Percentiles rank a stretch among this genome's conserved stretches.
Conservation (phyloP, 1,140 invertebrate genomes). For the Zaprionus capensis region DNA sequence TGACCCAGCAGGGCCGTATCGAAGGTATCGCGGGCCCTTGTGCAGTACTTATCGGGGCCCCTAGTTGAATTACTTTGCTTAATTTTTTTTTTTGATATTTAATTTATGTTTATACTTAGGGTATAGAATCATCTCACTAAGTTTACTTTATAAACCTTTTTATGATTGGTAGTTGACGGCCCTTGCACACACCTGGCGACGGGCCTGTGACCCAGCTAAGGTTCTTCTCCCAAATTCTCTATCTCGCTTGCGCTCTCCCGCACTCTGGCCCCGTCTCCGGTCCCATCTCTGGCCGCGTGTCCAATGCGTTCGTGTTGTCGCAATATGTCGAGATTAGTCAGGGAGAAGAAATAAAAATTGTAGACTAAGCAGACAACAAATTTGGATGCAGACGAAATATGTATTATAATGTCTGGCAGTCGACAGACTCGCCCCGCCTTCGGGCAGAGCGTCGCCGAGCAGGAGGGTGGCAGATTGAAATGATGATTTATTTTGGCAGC, state of each 20-base stretch:
- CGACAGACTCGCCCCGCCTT: slow-evolving; percentile 43
- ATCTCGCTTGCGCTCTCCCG: background rate
- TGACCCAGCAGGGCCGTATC: background rate
- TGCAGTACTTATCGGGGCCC: no score
- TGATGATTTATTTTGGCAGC: slow-evolving; percentile 80
- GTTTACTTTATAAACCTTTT: no score
- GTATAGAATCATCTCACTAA: no score
- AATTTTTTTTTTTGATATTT: no score
- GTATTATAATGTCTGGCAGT: slow-evolving; percentile 78
- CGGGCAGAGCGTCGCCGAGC: slow-evolving; percentile 4
- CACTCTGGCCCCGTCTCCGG: background rate
- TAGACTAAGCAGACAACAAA: slow-evolving; percentile 18
- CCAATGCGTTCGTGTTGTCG: slow-evolving; percentile 29
- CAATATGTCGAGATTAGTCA: slow-evolving; percentile 53
- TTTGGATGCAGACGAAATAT: slow-evolving; percentile 47
- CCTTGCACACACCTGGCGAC: no score
- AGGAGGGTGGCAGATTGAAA: slow-evolving; percentile 56
- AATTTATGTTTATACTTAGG: no score
- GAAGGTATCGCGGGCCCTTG: background rate
- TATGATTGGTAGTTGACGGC: no score
- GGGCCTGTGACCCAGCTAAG: background rate
- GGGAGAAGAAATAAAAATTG: slow-evolving; percentile 48
- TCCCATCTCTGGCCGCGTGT: background rate
- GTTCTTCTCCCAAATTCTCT: background rate
- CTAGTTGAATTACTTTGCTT: no score